Percentiles rank a stretch among this genome's conserved stretches.
phyloP scores from a whole-genome alignment of 1,140 invertebrate genomes.

The Drosophila virilis region DNA sequence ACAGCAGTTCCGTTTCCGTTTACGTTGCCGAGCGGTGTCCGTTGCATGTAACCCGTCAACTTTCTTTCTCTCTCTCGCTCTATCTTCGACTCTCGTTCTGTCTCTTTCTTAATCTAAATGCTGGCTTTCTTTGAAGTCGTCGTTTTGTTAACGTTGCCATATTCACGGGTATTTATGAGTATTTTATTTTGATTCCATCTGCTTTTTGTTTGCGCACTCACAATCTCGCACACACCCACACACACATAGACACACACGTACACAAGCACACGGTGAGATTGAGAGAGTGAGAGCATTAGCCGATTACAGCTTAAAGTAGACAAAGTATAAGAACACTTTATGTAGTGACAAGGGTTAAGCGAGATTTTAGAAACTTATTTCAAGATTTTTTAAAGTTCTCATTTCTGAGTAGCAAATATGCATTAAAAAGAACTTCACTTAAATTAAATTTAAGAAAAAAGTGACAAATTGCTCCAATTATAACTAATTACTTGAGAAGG shows the following conservation, averaged over 20 bases:
- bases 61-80: not conserved
- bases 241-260: not conserved
- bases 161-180: constrained; percentile 59
- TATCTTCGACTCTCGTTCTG: too few species aligned
- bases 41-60: constrained; percentile 5
- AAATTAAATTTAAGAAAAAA: too few species aligned
- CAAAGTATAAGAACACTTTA: constrained; percentile 16
- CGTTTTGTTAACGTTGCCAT: constrained; percentile 22
- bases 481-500: too few species aligned
- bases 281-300: not conserved
- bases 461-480: too few species aligned
- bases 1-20: constrained; percentile 25
- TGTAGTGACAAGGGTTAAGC: constrained; percentile 17
- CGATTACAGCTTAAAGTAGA: constrained; percentile 16
- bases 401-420: too few species aligned
- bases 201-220: constrained; percentile 10
- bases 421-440: not conserved
- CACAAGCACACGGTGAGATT: not conserved
- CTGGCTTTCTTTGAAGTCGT: constrained; percentile 29
- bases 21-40: constrained; percentile 16
- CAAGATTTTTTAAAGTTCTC: not conserved
- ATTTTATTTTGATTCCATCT: constrained; percentile 70
- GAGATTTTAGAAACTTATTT: constrained; percentile 14
- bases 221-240: not conserved
- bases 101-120: not conserved